These are phyloP conservation scores for Trinorchestia longiramus DNA, from an alignment of 1,140 invertebrate species.

Conservation along the genomic window DNA sequence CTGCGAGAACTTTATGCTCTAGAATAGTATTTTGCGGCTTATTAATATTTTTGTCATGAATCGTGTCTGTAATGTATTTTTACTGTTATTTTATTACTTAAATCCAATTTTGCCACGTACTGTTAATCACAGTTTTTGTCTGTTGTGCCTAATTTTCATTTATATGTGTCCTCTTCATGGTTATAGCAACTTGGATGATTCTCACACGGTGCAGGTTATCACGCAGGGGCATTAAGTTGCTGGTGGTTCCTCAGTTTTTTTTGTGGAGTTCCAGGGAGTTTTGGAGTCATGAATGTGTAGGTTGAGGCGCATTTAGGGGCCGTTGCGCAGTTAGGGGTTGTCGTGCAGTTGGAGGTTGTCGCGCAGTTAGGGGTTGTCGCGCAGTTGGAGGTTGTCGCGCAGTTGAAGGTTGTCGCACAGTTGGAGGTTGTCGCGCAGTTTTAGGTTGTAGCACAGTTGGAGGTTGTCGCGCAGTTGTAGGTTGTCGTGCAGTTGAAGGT, in stretches of 20 bases:
- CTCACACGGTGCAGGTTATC: neutral
- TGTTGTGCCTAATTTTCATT: neutral
- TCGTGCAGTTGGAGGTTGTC: too few relatives aligned
- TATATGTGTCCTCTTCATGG: neutral
- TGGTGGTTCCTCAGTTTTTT: too few relatives aligned
- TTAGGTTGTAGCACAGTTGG: neutral
- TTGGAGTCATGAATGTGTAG: too few relatives aligned
- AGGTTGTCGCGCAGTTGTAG: neutral
- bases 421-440: neutral
- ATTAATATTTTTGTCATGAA: neutral
- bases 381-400: too few relatives aligned
- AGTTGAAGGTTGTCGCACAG: too few relatives aligned
- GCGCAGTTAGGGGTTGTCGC: too few relatives aligned
- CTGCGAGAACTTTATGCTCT: too few relatives aligned
- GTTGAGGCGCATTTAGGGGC: too few relatives aligned
- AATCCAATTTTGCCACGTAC: neutral
- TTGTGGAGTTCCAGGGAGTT: too few relatives aligned
- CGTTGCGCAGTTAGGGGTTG: too few relatives aligned
- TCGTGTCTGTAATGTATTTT: neutral
- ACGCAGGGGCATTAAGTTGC: neutral
- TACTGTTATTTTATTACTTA: neutral
- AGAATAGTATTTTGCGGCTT: too few relatives aligned
- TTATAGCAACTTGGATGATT: neutral
- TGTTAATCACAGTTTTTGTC: neutral
- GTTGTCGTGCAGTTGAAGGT: neutral